Conservation (phyloP, 64 coral and sea anemone species). For the Dendrophyllia cribrosa region DNA sequence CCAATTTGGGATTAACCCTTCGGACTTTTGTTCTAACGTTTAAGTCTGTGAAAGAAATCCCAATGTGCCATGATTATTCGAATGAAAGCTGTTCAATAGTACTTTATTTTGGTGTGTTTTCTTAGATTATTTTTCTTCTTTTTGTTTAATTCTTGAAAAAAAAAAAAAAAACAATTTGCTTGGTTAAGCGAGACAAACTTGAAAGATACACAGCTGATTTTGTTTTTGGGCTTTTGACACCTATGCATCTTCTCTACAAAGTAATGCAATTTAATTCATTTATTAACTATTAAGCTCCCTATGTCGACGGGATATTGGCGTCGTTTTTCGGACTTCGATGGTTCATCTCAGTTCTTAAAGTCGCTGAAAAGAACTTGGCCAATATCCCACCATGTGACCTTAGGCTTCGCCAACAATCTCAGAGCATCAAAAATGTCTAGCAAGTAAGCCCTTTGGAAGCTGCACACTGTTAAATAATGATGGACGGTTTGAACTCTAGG, state of each 20-base stretch:
- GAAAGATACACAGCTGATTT: neutral
- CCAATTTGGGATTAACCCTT: no score
- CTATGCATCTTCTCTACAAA: neutral
- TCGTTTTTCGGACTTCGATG: neutral
- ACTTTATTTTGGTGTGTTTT: neutral
- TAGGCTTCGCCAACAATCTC: neutral
- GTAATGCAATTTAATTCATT: constrained; percentile 4
- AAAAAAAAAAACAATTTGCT: no score
- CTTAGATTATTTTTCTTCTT: neutral
- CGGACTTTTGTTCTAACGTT: neutral
- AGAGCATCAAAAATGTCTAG: neutral
- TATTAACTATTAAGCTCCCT: neutral
- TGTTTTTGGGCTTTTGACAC: neutral
- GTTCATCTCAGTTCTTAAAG: neutral
- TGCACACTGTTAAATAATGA: neutral
- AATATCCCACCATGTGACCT: constrained; percentile 13
- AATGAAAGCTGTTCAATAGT: no score
- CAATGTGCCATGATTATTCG: no score
- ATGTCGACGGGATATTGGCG: constrained; percentile 10
- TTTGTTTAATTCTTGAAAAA: no score
- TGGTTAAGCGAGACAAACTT: neutral
- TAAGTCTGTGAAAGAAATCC: no score
- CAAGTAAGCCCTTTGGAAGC: neutral
- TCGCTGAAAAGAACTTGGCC: neutral
- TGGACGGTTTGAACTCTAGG: neutral